These are phyloP conservation scores for Octodonta nipae DNA, from an alignment of 2,888 invertebrate genomes.

Conservation along the genomic window DNA sequence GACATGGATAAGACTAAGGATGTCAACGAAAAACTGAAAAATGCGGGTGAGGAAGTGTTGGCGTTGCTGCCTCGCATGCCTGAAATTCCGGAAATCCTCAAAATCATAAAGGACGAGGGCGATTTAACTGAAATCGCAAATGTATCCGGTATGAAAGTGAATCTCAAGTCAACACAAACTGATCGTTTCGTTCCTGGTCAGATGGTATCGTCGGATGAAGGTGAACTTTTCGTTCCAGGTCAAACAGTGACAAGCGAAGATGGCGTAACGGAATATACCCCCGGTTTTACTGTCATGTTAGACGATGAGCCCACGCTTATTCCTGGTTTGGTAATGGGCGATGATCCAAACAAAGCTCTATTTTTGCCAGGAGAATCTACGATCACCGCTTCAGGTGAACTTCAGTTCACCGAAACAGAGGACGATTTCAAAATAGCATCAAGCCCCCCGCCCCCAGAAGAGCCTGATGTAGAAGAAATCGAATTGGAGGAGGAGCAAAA, in stretches of 20 bases:
- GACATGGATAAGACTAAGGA: constrained; percentile 47
- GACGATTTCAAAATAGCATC: constrained; percentile 34
- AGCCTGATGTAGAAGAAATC: constrained; percentile 19
- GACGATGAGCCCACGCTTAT: constrained; percentile 67
- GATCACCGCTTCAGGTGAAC: constrained; percentile 31
- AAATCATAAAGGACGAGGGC: constrained; percentile 46
- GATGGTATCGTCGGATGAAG: constrained; percentile 50
- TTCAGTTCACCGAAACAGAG: constrained; percentile 32
- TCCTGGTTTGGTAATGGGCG: constrained; percentile 62
- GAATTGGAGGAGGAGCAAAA: constrained; percentile 26
- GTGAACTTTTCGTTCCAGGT: constrained; percentile 45
- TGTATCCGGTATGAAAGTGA: constrained; percentile 45
- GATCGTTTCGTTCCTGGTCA: constrained; percentile 62
- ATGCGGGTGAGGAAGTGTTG: constrained; percentile 39
- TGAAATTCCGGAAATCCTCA: constrained; percentile 49
- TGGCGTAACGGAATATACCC: constrained; percentile 60
- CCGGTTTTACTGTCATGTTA: constrained; percentile 65
- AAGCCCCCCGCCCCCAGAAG: constrained; percentile 19
- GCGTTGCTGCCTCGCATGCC: constrained; percentile 47
- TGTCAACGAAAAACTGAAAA: constrained; percentile 45
- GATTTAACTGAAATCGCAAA: constrained; percentile 46
- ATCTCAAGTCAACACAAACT: constrained; percentile 44
- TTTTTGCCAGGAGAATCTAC: constrained; percentile 34
- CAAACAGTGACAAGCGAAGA: constrained; percentile 60
- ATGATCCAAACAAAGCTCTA: constrained; percentile 39